Evolutionary conservation across 2,113 vertebrate genomes (phyloP), one percentile per base, ranked within the genome.

Genomic region (Paracanthobrama guichenoti): DNA sequence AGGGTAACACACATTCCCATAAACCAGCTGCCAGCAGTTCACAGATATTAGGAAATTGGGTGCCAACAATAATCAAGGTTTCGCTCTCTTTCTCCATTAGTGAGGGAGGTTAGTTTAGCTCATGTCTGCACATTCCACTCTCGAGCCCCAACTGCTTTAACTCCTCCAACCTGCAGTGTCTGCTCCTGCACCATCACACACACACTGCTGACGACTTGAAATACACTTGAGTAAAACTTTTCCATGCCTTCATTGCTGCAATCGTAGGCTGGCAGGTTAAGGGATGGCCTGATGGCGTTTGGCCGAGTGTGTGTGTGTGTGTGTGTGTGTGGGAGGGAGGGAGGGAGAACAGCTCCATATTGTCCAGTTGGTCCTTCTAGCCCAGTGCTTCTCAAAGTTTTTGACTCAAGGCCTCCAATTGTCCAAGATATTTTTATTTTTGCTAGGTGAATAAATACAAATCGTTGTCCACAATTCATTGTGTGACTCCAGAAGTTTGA

Each of bases 101-200:
- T 39, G 48, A 72, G 72, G 14, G 74, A 74, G 55, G 81, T 85
- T 85, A 84, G 39, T 57, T 67, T 66, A 74, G 42, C 44, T 62
- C 57, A 74, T 6, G 35, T 81, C 57, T 81, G 84, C 88, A 86
- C 89, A 87, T 89, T 89, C 88, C 88, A 84, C 42, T 85, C 57
- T 85, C 20, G 12, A 55, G 39, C 72, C 84, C 82, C 82, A 84
- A 75, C 82, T 82, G 64, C 66, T 73, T 82, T 64, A 79, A 76
- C 73, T 89, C 67, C 76, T 85, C 60, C 81, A 80, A 74, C 81
- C 76, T 88, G 79, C 62, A 50, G 59, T 74, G 31, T 53, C 48
- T 50, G 46, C 78, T 72, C 8, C 69, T 55, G 50, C 57, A 31
- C 28, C 60, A 50, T 60, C 76, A 75, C 48, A 35, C 75, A 42